Percentiles rank a stretch among this genome's conserved stretches.
Conservation (phyloP, 2,797 vertebrate species). For the Tenualosa ilisha region DNA sequence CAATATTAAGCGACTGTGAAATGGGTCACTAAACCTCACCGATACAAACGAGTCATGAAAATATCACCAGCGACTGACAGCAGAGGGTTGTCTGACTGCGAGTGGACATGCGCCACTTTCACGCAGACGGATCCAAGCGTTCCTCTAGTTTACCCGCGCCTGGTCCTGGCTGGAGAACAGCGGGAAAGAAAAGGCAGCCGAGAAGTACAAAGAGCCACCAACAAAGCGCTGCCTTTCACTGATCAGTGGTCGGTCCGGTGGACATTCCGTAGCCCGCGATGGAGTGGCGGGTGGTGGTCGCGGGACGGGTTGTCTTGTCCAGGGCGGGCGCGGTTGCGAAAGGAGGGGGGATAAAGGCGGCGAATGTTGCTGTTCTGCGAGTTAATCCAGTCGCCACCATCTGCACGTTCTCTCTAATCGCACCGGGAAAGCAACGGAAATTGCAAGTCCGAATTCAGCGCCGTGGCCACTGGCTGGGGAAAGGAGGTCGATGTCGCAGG, state of each 20-base stretch:
- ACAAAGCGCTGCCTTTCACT: background rate
- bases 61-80: background rate
- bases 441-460: background rate
- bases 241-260: background rate
- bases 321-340: constrained; percentile 1
- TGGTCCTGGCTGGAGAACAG: too few relatives aligned
- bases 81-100: background rate
- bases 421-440: background rate
- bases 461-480: background rate
- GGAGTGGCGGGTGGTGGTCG: background rate
- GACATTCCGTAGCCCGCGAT: too few relatives aligned
- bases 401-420: constrained; percentile 45
- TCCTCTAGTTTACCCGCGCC: too few relatives aligned
- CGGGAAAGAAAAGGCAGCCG: too few relatives aligned
- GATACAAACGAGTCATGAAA: background rate
- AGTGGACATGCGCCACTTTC: too few relatives aligned
- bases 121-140: too few relatives aligned
- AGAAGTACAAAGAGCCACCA: background rate
- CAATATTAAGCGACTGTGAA: background rate
- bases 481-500: background rate
- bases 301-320: background rate
- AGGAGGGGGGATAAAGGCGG: constrained; percentile 32
- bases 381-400: constrained; percentile 55
- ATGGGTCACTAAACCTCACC: background rate
- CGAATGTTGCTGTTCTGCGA: constrained; percentile 14